Percentiles rank a stretch among this genome's conserved stretches.
Evolutionary conservation across 64 coral and sea anemone species (phyloP).

Genomic region (Porites lutea): DNA sequence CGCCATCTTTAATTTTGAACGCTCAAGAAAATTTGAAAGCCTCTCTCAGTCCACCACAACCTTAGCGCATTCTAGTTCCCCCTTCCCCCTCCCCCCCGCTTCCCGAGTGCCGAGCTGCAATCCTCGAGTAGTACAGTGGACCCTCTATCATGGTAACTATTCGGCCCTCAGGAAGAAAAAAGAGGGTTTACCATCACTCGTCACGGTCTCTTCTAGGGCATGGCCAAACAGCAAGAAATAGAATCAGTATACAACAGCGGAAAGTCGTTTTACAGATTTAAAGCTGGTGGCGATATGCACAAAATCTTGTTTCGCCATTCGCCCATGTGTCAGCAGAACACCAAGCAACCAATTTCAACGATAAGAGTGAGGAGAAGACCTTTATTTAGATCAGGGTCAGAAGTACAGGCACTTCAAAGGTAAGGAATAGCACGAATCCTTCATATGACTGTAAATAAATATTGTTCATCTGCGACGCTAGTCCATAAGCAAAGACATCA

Average conservation of each 20-base stretch:
- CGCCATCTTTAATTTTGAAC: too few relatives aligned
- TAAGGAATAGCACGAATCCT: neutral
- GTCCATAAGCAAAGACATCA: too few relatives aligned
- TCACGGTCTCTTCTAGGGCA: neutral
- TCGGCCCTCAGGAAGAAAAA: too few relatives aligned
- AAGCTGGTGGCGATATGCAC: neutral
- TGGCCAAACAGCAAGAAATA: neutral
- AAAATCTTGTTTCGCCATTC: neutral
- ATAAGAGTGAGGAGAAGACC: conserved; percentile 3
- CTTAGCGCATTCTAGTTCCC: too few relatives aligned
- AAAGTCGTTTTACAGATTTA: neutral
- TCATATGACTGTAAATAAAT: too few relatives aligned
- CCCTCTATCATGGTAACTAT: too few relatives aligned
- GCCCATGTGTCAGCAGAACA: neutral
- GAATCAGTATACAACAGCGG: neutral
- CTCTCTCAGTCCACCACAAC: too few relatives aligned
- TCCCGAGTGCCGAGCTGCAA: too few relatives aligned
- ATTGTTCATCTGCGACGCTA: too few relatives aligned
- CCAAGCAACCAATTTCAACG: neutral
- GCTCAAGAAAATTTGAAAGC: too few relatives aligned
- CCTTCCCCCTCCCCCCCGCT: too few relatives aligned
- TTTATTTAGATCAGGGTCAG: conserved; percentile 4
- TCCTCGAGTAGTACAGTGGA: too few relatives aligned
- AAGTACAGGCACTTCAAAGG: neutral
- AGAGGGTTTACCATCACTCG: neutral